Base-by-base conservation (phyloP, 2,888 invertebrate species). In the Chloromyia formosa region DNA sequence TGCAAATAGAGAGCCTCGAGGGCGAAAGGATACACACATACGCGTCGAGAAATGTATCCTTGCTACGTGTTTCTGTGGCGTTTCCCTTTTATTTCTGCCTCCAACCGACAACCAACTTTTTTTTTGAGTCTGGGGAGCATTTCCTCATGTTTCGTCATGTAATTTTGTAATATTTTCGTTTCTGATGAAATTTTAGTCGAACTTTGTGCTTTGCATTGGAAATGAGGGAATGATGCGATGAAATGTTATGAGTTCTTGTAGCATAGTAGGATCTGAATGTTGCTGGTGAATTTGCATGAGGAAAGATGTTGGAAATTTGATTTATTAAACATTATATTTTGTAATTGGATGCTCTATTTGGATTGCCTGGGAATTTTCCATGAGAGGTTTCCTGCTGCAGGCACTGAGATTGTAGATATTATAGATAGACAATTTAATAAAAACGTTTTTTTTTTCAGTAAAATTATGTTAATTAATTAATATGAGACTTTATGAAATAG, bases 141-240 rank as follows among this genome's bases (percentile, higher is more conserved):
- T 73, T 73, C 10, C 27, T 73, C 73, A 49, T 73, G 73, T 73
- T 71, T 73, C 62, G 60, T 61, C 73, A 45, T 74, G 62, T 74
- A 64, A 62, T 74, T 62, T 74, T 74, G 73, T 74, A 74, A 74
- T 76, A 76, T 76, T 76, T 76, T 76, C 74, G 74, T 76, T 76
- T 71, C 76, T 74, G 74, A 76, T 76, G 76, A 76, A 76, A 76
- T 76, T 76, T 76, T 76, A 74, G 71, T 71, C 56, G 74, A 76
- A 76, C 71, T 74, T 49, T 76, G 76, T 74, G 76, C 74, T 74
- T 76, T 76, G 76, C 76, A 76, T 76, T 35, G 69, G 54, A 69
- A 69, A 74, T 74, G 18, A 73, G 18, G 53, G 35, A 18, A 35
- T 16, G 61, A 58, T 61, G 49, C 9, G 16, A 45, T 73, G 4